Evolutionary conservation across 2,797 vertebrate genomes (phyloP).

Genomic region (Apodemus agrarius): DNA sequence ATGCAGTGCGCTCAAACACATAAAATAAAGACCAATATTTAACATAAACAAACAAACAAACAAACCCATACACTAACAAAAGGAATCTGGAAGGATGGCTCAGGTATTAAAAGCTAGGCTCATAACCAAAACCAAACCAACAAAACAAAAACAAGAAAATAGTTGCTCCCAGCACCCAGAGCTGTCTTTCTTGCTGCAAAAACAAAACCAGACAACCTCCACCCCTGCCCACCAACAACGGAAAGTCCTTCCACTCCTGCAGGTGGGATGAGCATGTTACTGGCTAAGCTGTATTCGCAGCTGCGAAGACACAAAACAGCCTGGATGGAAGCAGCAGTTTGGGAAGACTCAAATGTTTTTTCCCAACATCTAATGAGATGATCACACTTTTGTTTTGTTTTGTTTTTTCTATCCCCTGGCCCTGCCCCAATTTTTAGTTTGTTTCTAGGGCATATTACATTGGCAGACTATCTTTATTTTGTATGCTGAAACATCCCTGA

Average conservation of each 20-base stretch:
- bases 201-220: not conserved
- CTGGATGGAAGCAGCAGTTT: not conserved
- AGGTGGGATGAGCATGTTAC: not conserved
- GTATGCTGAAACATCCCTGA: not conserved
- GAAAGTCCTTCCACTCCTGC: not conserved
- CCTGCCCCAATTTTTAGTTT: not conserved
- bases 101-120: not conserved
- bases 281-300: not conserved
- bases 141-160: not conserved
- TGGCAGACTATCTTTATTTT: not conserved
- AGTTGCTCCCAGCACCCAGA: not conserved
- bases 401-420: not conserved
- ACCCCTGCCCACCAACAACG: not conserved
- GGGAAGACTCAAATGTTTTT: not conserved
- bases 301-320: not conserved
- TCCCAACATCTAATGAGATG: not conserved
- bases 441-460: not conserved
- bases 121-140: not conserved
- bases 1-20: not conserved
- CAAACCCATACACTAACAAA: not conserved
- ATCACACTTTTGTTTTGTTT: not conserved
- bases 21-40: not conserved
- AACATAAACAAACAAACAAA: not conserved
- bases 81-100: not conserved
- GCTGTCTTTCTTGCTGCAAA: not conserved